Evolutionary conservation across 2,888 invertebrate species (phyloP).

Genomic region (Leptinotarsa peninsularis): DNA sequence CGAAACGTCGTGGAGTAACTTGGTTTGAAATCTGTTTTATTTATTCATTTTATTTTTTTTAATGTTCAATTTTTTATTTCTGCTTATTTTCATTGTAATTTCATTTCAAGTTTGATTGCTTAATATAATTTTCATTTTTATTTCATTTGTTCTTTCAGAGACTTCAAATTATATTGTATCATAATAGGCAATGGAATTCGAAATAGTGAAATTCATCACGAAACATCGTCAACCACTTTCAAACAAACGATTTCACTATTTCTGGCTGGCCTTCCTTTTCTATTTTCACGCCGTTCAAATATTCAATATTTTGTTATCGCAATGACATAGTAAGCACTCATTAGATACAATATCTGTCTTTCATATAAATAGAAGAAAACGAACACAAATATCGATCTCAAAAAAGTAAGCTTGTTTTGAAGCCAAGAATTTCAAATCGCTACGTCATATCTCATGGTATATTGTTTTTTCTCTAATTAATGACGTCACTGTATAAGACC

Average conservation of each 20-base stretch:
- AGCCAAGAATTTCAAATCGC: slow-evolving; percentile 1
- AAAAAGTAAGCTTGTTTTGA: not conserved
- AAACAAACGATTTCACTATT: not conserved
- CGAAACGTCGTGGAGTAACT: too few species aligned
- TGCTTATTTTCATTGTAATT: too few species aligned
- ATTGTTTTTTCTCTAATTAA: not conserved
- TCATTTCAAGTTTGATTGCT: too few species aligned
- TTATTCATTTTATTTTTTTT: too few species aligned
- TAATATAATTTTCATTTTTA: too few species aligned
- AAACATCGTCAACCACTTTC: too few species aligned
- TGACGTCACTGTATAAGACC: not conserved
- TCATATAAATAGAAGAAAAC: not conserved
- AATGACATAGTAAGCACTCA: not conserved
- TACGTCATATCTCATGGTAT: slow-evolving; percentile 7
- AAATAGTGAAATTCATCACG: too few species aligned
- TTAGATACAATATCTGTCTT: not conserved
- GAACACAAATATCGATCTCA: not conserved
- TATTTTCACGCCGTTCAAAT: not conserved
- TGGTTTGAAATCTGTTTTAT: too few species aligned
- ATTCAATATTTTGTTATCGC: not conserved
- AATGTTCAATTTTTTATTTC: too few species aligned
- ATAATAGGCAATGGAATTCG: too few species aligned
- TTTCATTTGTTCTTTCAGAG: too few species aligned
- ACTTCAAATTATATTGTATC: too few species aligned
- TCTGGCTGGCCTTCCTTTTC: not conserved